Evolutionary conservation across 2,113 vertebrate genomes (phyloP), one percentile per base, ranked within the genome.

Genomic region (Labeo catla): DNA sequence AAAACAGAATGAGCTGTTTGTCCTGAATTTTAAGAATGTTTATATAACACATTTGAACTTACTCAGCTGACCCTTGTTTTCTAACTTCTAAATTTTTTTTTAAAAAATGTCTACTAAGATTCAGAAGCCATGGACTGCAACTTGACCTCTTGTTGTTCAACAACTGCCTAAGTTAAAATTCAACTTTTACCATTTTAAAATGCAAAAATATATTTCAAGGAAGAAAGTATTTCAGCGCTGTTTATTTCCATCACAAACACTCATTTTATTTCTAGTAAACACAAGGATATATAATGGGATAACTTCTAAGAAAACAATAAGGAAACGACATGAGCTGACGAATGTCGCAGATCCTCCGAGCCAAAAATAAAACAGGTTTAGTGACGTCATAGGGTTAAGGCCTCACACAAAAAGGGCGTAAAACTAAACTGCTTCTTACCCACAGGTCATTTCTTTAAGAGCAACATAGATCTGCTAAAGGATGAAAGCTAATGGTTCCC

Each of bases 401-500:
- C 21, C n/a, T 28, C 11, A 47, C 9, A 47, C 23, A 74, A 73
- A 21, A 50, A 23, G 21, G 9, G 5, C 8, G 52, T 21, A 6
- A 57, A 66, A 36, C 39, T 66, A 47, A 80, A 80, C 2, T 10
- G 28, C 52, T 52, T 82, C 9, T 68, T 50, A 11, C 47, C 23
- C 47, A 68, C 10, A 21, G 63, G 61, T 52, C 45, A 36, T 23
- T 82, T 50, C 16, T 10, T 19, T 63, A 80, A 63, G 11, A 80
- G 11, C 39, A 81, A 9, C 39, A 63, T 12, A 16, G 59, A 81
- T 47, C 70, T 66, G 61, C 43, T 34, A 66, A 65, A 49, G 16
- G 13, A 34, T 19, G 15, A 49, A 66, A 49, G 78, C 78, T 81
- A 79, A 79, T 61, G 76, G 76, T 54, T 57, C 52, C 36, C 57